Conservation (phyloP, 1,140 invertebrate species). For the Camponotus pennsylvanicus region DNA sequence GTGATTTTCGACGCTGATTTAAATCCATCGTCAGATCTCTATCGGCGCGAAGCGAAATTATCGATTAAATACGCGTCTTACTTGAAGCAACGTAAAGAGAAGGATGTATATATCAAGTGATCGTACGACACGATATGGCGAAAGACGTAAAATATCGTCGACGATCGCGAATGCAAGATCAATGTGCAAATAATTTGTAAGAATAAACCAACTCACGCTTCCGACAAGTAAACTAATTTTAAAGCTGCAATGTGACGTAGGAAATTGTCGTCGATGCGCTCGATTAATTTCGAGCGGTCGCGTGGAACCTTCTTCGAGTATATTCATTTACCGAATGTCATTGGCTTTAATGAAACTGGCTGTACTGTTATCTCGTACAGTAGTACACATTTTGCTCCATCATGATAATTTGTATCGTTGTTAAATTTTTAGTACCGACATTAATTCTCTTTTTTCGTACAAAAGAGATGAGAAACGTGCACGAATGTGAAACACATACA, state of each 20-base stretch:
- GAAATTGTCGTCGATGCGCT: slow-evolving; percentile 18
- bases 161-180: not conserved
- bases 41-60: not conserved
- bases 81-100: not conserved
- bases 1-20: slow-evolving; percentile 36
- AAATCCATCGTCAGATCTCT: not conserved
- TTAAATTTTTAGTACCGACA: slow-evolving; percentile 21
- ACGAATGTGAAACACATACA: not conserved
- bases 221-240: slow-evolving; percentile 39
- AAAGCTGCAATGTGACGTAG: slow-evolving; percentile 17
- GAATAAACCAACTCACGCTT: slow-evolving; percentile 9
- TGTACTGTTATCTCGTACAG: not conserved
- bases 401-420: not conserved
- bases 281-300: slow-evolving; percentile 38
- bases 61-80: not conserved
- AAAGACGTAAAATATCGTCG: not conserved
- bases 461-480: slow-evolving; percentile 14
- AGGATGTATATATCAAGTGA: not conserved
- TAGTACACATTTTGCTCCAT: not conserved
- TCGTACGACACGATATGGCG: not conserved
- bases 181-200: not conserved
- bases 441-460: not conserved
- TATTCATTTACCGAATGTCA: slow-evolving; percentile 20
- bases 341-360: not conserved
- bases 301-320: slow-evolving; percentile 2